Evolutionary conservation across 2,888 invertebrate species (phyloP).

Genomic region (Tolmerus cingulatus): DNA sequence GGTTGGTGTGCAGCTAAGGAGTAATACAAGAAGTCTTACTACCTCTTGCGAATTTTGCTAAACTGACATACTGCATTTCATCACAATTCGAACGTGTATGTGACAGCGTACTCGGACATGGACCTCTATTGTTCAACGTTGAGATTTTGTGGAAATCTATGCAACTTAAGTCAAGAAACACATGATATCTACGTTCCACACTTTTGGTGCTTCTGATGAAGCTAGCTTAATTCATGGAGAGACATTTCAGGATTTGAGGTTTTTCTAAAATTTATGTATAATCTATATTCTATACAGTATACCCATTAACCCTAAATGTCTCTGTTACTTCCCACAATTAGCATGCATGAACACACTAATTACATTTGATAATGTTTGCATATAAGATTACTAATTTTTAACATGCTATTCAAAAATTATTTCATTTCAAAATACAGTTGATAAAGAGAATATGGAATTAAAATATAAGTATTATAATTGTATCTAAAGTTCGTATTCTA

Average conservation of each 20-base stretch:
- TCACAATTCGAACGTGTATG: neutral
- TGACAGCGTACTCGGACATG: neutral
- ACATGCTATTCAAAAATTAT: no score
- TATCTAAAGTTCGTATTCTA: no score
- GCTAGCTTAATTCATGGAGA: neutral
- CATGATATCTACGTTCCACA: neutral
- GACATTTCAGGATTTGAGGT: neutral
- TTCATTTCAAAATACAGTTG: no score
- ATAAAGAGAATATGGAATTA: no score
- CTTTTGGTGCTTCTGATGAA: neutral
- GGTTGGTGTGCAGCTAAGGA: neutral
- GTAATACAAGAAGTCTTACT: neutral
- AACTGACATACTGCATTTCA: slow-evolving; percentile 6
- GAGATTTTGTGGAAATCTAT: neutral
- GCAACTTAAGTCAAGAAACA: neutral
- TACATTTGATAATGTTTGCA: no score
- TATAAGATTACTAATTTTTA: no score
- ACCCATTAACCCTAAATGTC: no score
- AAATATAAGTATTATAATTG: no score
- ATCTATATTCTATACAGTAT: no score
- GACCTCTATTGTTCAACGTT: slow-evolving; percentile 7
- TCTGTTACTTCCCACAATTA: no score
- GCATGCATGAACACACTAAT: no score
- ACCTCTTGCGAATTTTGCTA: neutral
- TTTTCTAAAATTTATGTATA: neutral